Base-by-base conservation (phyloP, 2,797 vertebrate genomes). In the Meda fulgida region DNA sequence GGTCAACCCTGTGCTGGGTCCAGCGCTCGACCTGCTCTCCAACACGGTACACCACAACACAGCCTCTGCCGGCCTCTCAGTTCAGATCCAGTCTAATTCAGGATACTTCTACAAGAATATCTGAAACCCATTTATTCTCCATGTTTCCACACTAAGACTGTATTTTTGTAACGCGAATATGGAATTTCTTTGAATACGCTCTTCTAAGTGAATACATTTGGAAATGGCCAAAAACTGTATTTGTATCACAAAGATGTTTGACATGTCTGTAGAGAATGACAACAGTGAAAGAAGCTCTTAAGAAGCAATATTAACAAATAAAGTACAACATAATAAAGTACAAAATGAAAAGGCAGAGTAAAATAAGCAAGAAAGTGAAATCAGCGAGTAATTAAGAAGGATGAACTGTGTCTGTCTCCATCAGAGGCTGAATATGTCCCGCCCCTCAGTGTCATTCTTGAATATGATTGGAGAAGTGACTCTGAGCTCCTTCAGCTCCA, bases 381-480 rank as follows among this genome's bases (percentile, higher is more conserved):
- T 1, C 48, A 19, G 48, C 19, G 18, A 11, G 13, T 63, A 29
- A 6, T 60, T 26, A 26, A 58, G 58, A 5, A 16, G 63, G 19
- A 23, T 78, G 36, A 63, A 21, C 65, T 80, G 26, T 69, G 18
- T 79, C 18, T 69, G 65, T 69, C 4, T 51, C 65, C 36, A 8
- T 53, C 76, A 94, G 94, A 92, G 78, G 3, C 84, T 93, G 71
- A 86, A 89, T 36, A 86, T 85, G 38, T 87, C 34, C 19, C 87
- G 31, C 67, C 82, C 90, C 5, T 84, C 87, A 0, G 65, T 83
- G 7, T 31, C 90, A 0, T 0, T 94, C 81, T 87, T 96, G 90
- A 92, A 95, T n/a, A 55, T 89, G 19, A 89, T 95, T 53, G 84
- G 81, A 40, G 93, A 94, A 85, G 69, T 95, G 75, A 88, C 88